A percentile compares a stretch with the other conserved stretches of the same genome.
Evolutionary conservation across 1,140 invertebrate species (phyloP).

Genomic region (Drosophila guanche): DNA sequence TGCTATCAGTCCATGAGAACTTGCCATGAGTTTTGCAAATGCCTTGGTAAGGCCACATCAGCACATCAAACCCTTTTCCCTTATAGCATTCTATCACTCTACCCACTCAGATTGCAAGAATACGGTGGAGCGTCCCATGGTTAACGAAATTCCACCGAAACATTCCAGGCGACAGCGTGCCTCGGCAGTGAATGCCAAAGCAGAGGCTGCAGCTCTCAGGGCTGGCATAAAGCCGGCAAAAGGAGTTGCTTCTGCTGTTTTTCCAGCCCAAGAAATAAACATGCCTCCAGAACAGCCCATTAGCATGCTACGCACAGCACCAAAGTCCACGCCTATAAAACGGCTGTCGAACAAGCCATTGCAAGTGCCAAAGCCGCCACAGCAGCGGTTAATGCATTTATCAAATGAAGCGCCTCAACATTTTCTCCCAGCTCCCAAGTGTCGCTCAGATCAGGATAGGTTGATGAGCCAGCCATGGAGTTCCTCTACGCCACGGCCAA

Average conservation of each 20-base stretch:
- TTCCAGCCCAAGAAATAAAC: not conserved
- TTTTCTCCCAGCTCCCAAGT: no score
- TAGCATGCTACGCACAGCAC: no score
- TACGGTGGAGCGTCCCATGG: constrained; percentile 41
- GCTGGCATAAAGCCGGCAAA: constrained; percentile 31
- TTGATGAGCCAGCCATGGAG: no score
- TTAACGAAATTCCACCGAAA: constrained; percentile 17
- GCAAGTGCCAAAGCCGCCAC: not conserved
- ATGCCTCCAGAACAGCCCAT: no score
- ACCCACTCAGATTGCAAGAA: constrained; percentile 54
- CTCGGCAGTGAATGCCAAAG: constrained; percentile 56
- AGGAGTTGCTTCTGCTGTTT: not conserved
- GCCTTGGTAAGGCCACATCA: constrained; percentile 44
- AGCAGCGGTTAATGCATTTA: not conserved
- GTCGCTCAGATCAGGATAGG: no score
- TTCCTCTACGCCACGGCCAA: no score
- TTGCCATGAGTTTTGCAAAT: constrained; percentile 57
- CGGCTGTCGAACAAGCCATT: no score
- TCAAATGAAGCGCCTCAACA: no score
- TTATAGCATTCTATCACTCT: not conserved
- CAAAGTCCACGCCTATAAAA: no score
- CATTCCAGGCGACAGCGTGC: constrained; percentile 45
- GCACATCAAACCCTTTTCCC: not conserved
- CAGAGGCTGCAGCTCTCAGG: constrained; percentile 54
- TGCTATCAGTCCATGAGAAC: constrained; percentile 70